phyloP scores from a whole-genome alignment of 2,113 vertebrate species.

The Dendrocopos noguchii region DNA sequence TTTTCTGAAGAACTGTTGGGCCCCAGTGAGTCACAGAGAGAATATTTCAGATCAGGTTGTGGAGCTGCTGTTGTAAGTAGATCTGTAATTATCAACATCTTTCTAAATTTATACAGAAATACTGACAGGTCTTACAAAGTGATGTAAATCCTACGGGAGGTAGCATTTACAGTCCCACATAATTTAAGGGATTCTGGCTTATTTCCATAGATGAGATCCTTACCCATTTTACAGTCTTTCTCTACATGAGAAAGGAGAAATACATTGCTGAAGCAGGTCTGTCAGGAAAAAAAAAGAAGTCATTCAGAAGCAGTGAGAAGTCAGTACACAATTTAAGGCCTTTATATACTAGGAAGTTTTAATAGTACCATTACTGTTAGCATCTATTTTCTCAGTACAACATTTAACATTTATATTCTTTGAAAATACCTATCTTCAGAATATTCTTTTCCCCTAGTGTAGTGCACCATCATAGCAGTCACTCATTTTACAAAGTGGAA shows the following conservation, averaged over 20 bases:
- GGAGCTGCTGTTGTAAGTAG: neutral
- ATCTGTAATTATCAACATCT: neutral
- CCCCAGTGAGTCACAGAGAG: neutral
- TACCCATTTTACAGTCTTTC: neutral
- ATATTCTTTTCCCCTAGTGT: fast-evolving
- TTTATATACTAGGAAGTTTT: neutral
- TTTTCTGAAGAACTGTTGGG: neutral
- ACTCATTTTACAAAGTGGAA: neutral
- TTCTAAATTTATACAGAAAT: neutral
- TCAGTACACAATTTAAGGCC: neutral
- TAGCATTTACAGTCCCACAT: neutral
- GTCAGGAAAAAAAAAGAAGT: no score
- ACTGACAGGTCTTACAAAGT: neutral
- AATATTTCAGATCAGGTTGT: neutral
- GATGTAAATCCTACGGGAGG: neutral
- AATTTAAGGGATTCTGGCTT: neutral
- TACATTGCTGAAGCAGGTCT: neutral
- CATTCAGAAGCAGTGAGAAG: neutral
- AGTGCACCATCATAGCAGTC: neutral
- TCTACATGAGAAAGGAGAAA: neutral
- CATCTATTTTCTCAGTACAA: neutral
- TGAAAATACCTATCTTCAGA: neutral
- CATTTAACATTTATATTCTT: neutral
- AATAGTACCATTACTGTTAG: neutral
- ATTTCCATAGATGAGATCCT: neutral